A percentile compares a stretch with the other conserved stretches of the same genome.
These are phyloP conservation scores for Empidonax alnorum DNA, from an alignment of 2,113 vertebrate species.

Conservation along the genomic window DNA sequence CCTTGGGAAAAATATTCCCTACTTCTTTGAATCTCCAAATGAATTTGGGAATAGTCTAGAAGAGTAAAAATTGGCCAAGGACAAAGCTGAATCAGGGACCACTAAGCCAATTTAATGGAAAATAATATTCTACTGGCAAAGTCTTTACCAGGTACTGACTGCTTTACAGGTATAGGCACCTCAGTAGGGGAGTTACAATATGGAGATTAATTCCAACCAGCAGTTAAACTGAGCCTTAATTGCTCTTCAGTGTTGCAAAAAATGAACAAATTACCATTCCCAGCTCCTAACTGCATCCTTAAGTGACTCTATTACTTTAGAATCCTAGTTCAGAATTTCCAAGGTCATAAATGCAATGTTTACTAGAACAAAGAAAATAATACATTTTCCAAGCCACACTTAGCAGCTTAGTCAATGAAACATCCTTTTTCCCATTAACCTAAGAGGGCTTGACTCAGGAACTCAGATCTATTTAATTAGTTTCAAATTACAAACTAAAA, in stretches of 20 bases:
- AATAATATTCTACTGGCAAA: neutral
- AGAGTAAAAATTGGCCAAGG: neutral
- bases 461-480: conserved; percentile 26
- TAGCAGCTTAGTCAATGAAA: conserved; percentile 32
- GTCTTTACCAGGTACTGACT: neutral
- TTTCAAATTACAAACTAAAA: conserved; percentile 37
- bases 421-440: conserved; percentile 29
- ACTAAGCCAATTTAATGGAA: neutral
- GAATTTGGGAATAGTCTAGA: neutral
- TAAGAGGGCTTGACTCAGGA: conserved; percentile 14
- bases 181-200: neutral
- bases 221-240: neutral
- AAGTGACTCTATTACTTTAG: neutral
- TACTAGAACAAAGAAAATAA: conserved; percentile 26
- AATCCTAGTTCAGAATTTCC: neutral
- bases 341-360: conserved; percentile 18
- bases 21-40: neutral
- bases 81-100: neutral
- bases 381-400: neutral
- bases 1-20: neutral
- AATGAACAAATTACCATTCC: neutral
- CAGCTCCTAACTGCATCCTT: neutral
- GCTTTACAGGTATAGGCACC: neutral
- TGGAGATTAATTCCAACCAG: neutral
- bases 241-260: neutral